A percentile compares a stretch with the other conserved stretches of the same genome.
phyloP scores from a whole-genome alignment of 2,888 invertebrate species.

The Abrostola triplasia region DNA sequence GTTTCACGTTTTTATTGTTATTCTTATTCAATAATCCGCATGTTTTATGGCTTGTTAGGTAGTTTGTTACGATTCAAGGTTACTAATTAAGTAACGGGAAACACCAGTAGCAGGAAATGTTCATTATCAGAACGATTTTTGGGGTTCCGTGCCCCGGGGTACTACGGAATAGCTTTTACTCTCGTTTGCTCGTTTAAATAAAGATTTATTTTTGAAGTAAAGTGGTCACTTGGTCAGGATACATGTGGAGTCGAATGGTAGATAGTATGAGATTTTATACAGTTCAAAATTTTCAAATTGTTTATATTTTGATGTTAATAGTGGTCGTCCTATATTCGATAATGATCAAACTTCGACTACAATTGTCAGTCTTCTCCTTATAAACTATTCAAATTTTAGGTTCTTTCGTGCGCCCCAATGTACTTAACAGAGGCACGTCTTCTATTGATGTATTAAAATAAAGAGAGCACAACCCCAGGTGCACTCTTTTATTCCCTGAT shows the following conservation, averaged over 20 bases:
- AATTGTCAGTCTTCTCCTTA: no score
- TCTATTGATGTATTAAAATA: no score
- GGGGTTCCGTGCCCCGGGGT: constrained; percentile 32
- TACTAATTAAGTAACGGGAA: constrained; percentile 78
- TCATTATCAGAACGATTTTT: constrained; percentile 56
- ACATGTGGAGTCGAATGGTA: neutral
- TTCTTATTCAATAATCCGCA: constrained; percentile 84
- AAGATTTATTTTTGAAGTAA: constrained; percentile 12
- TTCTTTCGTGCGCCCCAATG: no score
- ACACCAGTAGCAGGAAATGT: constrained; percentile 76
- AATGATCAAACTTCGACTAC: no score
- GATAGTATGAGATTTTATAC: neutral
- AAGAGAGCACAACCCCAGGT: no score
- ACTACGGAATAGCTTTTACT: constrained; percentile 28
- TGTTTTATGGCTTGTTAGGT: constrained; percentile 84
- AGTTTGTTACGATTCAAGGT: constrained; percentile 76
- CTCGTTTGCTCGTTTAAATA: constrained; percentile 22
- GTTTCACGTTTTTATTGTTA: constrained; percentile 75
- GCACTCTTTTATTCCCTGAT: no score
- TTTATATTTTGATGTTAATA: no score
- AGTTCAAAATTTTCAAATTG: neutral
- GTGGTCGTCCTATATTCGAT: no score
- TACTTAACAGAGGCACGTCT: no score
- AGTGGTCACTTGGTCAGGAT: neutral
- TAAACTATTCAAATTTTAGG: no score